Base-by-base conservation (phyloP, 1,140 invertebrate genomes). In the Musca vetustissima region DNA sequence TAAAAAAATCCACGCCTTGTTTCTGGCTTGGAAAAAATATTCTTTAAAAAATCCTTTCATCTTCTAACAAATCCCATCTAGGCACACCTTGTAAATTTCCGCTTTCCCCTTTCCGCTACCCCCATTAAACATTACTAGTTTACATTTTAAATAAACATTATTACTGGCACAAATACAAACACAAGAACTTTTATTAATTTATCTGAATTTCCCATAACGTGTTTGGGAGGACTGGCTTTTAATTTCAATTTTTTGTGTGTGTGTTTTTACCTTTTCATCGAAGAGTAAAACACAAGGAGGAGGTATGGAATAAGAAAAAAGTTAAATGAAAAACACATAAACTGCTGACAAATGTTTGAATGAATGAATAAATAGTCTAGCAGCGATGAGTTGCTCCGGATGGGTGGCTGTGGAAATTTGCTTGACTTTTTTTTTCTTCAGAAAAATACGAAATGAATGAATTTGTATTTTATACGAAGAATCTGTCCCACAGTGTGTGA, bases 131-230 rank as follows among this genome's bases (percentile, higher is more conserved):
- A n/a, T n/a, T n/a, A 57, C 53, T 28, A 28, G 28, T 57, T 57
- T 25, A 57, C 53, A 57, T 13, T 57, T 57, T 28, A 57, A 57
- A 57, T 57, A 24, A 57, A 57, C 53, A 28, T 57, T 57, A 57
- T 57, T 57, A 57, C 53, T 57, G 14, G 19, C 53, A 57, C 53
- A 1, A 9, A 43, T 11, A 43, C 36, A 43, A 13, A 43, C 36
- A 43, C 36, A 43, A 6, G 11, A 9, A 43, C 36, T 43, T 43
- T 43, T 43, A 43, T 43, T 43, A 43, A 43, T 43, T 43, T 43
- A 43, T 43, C 36, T 43, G 11, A 4, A 43, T 43, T 43, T 43
- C 7, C 36, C 4, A 43, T 13, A 13, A 43, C 36, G 11, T 13
- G 13, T n/a, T n/a, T n/a, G n/a, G n/a, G n/a, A n/a, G n/a, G n/a